Conservation (phyloP, 2,113 vertebrate species). For the Neotoma lepida region DNA sequence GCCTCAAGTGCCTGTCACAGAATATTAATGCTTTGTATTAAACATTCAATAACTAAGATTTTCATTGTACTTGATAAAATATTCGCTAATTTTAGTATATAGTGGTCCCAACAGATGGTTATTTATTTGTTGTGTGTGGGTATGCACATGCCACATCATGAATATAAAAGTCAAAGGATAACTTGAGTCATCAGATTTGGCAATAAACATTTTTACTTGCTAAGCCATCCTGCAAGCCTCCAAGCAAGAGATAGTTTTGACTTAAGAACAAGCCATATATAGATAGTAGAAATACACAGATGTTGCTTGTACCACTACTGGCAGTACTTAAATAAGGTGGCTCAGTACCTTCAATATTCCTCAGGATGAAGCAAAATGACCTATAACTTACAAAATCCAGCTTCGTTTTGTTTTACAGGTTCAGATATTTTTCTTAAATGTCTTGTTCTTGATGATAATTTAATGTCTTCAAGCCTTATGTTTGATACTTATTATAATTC, state of each 20-base stretch:
- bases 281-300: neutral
- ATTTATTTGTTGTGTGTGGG: neutral
- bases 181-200: neutral
- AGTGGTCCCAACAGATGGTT: neutral
- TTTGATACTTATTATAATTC: conserved; percentile 26
- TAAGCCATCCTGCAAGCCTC: neutral
- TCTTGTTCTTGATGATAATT: conserved; percentile 5
- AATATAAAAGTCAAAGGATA: neutral
- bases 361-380: neutral
- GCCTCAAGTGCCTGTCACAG: neutral
- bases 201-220: neutral
- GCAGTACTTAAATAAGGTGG: neutral
- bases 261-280: neutral
- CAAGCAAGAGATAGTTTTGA: neutral
- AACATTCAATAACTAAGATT: neutral
- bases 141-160: neutral
- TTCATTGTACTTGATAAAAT: conserved; percentile 11
- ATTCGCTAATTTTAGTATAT: neutral
- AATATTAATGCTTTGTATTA: neutral
- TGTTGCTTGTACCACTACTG: neutral
- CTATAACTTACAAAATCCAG: neutral
- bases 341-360: neutral
- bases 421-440: neutral
- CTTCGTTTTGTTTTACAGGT: neutral
- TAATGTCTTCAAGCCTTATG: neutral